These are phyloP conservation scores for Tromatobia lineatoria DNA, from an alignment of 2,888 invertebrate species.

Conservation along the genomic window DNA sequence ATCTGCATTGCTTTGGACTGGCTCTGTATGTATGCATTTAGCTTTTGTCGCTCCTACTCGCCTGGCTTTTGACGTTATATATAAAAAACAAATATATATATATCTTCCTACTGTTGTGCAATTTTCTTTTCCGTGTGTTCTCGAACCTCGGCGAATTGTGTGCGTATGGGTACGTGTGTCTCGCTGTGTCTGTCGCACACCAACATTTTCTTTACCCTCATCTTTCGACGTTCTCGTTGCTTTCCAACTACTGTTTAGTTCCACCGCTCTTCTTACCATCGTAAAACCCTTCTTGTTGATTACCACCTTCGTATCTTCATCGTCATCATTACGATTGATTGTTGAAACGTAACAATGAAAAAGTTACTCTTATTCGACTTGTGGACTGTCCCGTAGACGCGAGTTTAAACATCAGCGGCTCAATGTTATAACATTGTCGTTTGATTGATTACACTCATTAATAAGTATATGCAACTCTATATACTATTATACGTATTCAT, in stretches of 20 bases:
- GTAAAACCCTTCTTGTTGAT: slow-evolving; percentile 35
- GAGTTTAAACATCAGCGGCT: slow-evolving; percentile 9
- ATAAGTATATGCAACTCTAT: slow-evolving; percentile 40
- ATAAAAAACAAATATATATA: slow-evolving; percentile 20
- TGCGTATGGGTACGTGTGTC: slow-evolving; percentile 55
- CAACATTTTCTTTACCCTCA: slow-evolving; percentile 63
- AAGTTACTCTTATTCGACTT: slow-evolving; percentile 41
- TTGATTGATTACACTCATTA: slow-evolving; percentile 42
- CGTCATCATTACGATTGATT: slow-evolving; percentile 40
- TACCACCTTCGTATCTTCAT: slow-evolving; percentile 39
- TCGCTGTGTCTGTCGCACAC: slow-evolving; percentile 58
- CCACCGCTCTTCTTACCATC: slow-evolving; percentile 26
- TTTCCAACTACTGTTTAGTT: slow-evolving; percentile 54
- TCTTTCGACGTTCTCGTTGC: slow-evolving; percentile 71
- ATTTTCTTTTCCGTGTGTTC: slow-evolving; percentile 51
- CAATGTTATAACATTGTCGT: slow-evolving; percentile 50
- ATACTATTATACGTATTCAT: slow-evolving; percentile 36
- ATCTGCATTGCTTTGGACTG: slow-evolving; percentile 51
- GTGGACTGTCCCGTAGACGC: slow-evolving; percentile 36
- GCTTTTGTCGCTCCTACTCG: slow-evolving; percentile 73
- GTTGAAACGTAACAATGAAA: slow-evolving; percentile 16
- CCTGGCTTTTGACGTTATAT: slow-evolving; percentile 59
- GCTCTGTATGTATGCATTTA: slow-evolving; percentile 70
- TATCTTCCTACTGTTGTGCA: slow-evolving; percentile 34
- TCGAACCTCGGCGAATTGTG: slow-evolving; percentile 51